Conservation (phyloP, 1,140 invertebrate species). For the Cryptotermes secundus region DNA sequence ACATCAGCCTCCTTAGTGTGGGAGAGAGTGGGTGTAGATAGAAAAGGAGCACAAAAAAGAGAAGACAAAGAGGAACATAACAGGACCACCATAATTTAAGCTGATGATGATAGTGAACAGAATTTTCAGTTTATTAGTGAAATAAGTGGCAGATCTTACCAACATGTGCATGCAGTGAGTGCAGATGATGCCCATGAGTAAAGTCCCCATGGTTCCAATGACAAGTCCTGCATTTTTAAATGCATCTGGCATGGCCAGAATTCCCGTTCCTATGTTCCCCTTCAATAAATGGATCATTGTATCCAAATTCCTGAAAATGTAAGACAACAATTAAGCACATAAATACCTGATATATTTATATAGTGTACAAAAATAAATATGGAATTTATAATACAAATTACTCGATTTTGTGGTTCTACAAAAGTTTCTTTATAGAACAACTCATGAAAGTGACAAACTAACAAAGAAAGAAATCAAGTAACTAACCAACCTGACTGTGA, state of each 20-base stretch:
- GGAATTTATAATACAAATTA: not conserved
- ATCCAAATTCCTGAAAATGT: slow-evolving; percentile 63
- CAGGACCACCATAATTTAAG: too few species aligned
- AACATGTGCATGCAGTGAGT: slow-evolving; percentile 88
- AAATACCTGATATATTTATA: not conserved
- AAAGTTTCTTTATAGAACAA: not conserved
- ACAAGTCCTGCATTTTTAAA: slow-evolving; percentile 78
- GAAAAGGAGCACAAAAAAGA: too few species aligned
- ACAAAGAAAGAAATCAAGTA: too few species aligned
- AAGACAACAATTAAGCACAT: not conserved
- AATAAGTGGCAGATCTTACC: slow-evolving; percentile 53
- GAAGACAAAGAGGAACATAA: too few species aligned
- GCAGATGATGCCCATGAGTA: slow-evolving; percentile 75
- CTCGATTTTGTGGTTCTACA: not conserved
- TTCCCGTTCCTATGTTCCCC: slow-evolving; percentile 83
- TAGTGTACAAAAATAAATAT: not conserved
- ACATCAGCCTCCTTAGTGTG: too few species aligned
- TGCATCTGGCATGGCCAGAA: slow-evolving; percentile 82
- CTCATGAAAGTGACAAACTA: too few species aligned
- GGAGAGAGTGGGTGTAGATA: too few species aligned
- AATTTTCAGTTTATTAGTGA: too few species aligned
- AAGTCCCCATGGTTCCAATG: slow-evolving; percentile 67
- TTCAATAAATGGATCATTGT: slow-evolving; percentile 79
- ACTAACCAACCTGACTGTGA: too few species aligned
- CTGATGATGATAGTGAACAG: too few species aligned